Percentiles rank a stretch among this genome's conserved stretches.
Evolutionary conservation across 2,797 vertebrate genomes (phyloP).

Genomic region (Rhinella marina): DNA sequence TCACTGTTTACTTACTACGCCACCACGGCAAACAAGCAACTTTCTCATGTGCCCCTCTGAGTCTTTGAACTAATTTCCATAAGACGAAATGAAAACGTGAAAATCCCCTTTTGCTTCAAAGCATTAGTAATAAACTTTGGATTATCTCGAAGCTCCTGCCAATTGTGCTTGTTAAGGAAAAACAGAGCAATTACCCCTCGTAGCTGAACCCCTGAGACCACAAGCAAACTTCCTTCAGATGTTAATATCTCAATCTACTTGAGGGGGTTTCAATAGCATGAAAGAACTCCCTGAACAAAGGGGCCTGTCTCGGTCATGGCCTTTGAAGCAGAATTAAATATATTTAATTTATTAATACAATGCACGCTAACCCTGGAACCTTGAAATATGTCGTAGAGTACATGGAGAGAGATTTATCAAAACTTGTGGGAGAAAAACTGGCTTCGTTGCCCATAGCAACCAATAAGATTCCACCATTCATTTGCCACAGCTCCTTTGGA

Average conservation of each 20-base stretch:
- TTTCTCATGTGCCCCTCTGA: not conserved
- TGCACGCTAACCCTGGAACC: not conserved
- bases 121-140: conserved; percentile 6
- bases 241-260: conserved; percentile 21
- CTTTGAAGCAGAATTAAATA: conserved; percentile 42
- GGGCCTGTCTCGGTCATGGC: not conserved
- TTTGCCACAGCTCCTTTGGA: too few species aligned
- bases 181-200: conserved; percentile 34
- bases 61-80: not conserved
- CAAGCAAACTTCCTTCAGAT: not conserved
- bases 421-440: not conserved
- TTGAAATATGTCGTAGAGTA: not conserved
- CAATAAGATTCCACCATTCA: too few species aligned
- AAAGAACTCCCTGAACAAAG: conserved; percentile 16
- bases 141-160: not conserved
- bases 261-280: conserved; percentile 30
- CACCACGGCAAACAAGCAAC: not conserved
- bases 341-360: not conserved
- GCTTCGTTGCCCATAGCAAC: too few species aligned
- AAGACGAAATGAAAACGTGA: not conserved
- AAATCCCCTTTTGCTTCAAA: not conserved
- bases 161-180: not conserved
- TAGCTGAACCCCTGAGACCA: conserved; percentile 23
- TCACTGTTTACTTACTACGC: not conserved
- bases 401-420: not conserved